These are phyloP conservation scores for Cariama cristata DNA, from an alignment of 2,113 vertebrate genomes.

Conservation along the genomic window DNA sequence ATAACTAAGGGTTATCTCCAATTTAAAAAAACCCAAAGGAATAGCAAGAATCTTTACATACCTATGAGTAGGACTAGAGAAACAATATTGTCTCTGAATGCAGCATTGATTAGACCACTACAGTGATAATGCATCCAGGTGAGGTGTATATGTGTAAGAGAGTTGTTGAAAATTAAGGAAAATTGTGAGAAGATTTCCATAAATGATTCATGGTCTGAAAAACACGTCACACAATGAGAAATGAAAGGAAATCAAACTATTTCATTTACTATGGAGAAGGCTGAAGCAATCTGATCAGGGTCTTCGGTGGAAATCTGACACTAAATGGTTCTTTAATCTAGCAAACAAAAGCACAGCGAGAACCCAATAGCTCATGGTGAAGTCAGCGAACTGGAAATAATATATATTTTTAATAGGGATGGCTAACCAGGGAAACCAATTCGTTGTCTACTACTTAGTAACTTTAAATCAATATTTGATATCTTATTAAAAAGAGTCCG, in stretches of 20 bases:
- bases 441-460: background rate
- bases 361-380: background rate
- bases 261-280: background rate
- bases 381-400: conserved; percentile 25
- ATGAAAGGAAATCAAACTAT: conserved; percentile 32
- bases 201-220: conserved; percentile 29
- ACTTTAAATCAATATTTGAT: conserved; percentile 42
- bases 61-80: background rate
- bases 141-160: background rate
- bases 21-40: background rate
- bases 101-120: background rate
- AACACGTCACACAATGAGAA: background rate
- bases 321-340: conserved; percentile 21
- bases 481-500: conserved; percentile 27
- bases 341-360: conserved; percentile 19
- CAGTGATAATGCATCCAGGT: background rate
- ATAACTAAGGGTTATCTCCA: background rate
- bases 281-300: conserved; percentile 27
- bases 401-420: conserved; percentile 48
- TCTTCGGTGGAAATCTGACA: background rate
- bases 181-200: background rate
- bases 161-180: background rate
- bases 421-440: conserved; percentile 32
- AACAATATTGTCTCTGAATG: background rate
- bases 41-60: background rate